phyloP scores from a whole-genome alignment of 2,888 invertebrate species.

The Diploptera punctata region DNA sequence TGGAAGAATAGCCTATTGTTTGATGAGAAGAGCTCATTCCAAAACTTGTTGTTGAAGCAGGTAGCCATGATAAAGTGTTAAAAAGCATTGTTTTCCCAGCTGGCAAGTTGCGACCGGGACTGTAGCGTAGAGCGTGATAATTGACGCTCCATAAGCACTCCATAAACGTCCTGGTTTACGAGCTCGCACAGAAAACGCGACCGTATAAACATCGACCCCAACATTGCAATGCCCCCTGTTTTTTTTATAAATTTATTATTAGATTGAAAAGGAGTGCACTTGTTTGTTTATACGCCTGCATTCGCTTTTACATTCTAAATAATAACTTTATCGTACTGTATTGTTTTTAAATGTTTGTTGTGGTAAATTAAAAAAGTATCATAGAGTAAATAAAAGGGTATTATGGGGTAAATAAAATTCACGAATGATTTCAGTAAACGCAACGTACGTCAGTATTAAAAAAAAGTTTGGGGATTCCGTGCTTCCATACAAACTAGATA shows the following conservation, averaged over 20 bases:
- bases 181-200: conserved; percentile 9
- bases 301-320: not conserved
- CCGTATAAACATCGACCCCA: not conserved
- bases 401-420: no score
- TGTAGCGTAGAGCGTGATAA: not conserved
- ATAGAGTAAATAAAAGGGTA: no score
- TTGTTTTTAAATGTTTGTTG: no score
- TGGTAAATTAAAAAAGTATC: not conserved
- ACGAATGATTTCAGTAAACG: no score
- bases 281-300: not conserved
- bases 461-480: no score
- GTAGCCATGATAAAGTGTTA: no score
- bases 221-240: not conserved
- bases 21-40: no score
- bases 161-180: conserved; percentile 27
- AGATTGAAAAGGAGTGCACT: not conserved
- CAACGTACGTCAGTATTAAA: no score
- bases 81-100: no score
- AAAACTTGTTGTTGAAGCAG: no score
- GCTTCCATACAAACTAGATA: no score
- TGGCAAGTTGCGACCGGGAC: not conserved
- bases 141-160: conserved; percentile 31
- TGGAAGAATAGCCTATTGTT: no score
- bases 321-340: not conserved
- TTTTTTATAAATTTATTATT: not conserved